phyloP scores from a whole-genome alignment of 2,113 vertebrate species.

The Acrocephalus arundinaceus region DNA sequence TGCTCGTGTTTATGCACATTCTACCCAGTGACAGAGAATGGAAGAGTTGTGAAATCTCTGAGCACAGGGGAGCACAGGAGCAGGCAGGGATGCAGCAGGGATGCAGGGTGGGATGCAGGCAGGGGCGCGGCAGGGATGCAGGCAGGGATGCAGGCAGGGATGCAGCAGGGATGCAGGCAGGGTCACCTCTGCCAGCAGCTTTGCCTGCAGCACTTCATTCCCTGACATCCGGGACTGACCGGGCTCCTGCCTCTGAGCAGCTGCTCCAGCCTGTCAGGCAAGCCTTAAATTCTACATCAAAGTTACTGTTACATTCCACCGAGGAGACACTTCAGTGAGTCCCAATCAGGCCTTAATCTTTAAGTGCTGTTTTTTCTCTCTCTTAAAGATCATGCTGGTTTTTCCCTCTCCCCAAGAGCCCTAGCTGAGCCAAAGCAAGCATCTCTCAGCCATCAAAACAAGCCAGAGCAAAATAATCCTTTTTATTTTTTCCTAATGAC shows the following conservation, averaged over 20 bases:
- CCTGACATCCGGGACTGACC: neutral
- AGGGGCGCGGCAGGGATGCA: neutral
- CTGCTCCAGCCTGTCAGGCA: neutral
- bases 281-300: neutral
- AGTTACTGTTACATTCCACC: neutral
- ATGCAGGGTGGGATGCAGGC: neutral
- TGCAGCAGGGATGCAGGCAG: neutral
- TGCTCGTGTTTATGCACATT: neutral
- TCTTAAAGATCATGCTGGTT: neutral
- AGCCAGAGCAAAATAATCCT: neutral
- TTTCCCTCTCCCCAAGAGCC: neutral
- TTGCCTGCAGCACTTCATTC: neutral
- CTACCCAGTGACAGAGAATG: rapidly evolving
- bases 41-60: no score
- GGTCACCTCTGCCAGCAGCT: neutral
- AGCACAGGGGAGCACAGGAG: neutral
- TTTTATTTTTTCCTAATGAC: neutral
- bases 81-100: neutral
- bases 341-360: neutral
- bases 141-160: neutral
- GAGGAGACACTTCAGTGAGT: neutral
- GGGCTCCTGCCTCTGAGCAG: neutral
- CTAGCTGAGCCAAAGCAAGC: slow-evolving; percentile 25
- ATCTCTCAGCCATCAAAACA: neutral
- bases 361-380: neutral